Conservation (phyloP, 2,888 invertebrate species). For the Sminthurinus aureus region DNA sequence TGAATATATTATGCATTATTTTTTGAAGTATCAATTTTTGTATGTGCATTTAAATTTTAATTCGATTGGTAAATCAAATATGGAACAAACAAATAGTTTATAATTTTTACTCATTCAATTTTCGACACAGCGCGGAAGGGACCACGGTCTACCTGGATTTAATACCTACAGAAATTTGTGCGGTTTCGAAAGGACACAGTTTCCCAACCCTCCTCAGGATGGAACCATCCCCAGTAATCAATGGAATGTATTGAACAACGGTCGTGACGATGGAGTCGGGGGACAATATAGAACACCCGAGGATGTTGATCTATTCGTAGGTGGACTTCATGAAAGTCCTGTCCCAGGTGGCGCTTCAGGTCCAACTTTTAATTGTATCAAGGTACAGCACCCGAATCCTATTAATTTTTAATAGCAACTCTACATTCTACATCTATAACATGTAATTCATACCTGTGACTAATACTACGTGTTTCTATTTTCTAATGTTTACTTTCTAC, state of each 20-base stretch:
- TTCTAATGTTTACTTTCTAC: no score
- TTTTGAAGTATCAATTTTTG: not conserved
- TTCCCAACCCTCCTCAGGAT: slow-evolving; percentile 50
- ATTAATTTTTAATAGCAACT: no score
- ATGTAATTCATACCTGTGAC: no score
- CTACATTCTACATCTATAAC: no score
- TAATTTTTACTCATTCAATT: not conserved
- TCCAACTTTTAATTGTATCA: slow-evolving; percentile 55
- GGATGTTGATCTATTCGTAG: slow-evolving; percentile 56
- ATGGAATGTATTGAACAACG: slow-evolving; percentile 33
- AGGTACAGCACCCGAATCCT: slow-evolving; percentile 36
- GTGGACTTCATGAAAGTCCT: slow-evolving; percentile 50
- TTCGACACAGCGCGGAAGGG: not conserved
- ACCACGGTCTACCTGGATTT: not conserved
- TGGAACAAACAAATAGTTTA: no score
- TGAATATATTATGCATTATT: not conserved
- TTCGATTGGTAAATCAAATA: no score
- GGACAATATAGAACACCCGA: slow-evolving; percentile 21
- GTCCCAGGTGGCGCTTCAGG: slow-evolving; percentile 49
- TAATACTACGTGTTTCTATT: no score
- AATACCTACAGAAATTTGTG: slow-evolving; percentile 31
- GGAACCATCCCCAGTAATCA: slow-evolving; percentile 26
- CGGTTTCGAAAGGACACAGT: not conserved
- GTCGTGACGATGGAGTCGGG: no score
- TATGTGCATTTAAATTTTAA: not conserved